A percentile compares a stretch with the other conserved stretches of the same genome.
phyloP scores from a whole-genome alignment of 1,140 invertebrate genomes.

The Harpegnathos saltator region DNA sequence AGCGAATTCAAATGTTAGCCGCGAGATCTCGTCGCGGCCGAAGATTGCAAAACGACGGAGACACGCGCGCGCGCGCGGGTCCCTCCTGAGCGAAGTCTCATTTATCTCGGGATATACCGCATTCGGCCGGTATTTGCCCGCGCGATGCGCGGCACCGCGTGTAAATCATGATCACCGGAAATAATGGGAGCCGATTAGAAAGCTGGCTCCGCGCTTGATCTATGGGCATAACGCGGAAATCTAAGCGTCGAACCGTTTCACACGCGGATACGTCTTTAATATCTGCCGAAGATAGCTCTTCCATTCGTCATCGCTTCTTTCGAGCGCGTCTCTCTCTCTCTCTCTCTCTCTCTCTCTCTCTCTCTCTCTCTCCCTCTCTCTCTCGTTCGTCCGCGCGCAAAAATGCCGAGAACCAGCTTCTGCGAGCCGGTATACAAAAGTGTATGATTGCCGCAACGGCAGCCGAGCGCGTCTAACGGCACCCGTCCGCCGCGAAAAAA shows the following conservation, averaged over 20 bases:
- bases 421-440: constrained; percentile 21
- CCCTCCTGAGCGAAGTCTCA: constrained; percentile 58
- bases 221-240: constrained; percentile 62
- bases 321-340: neutral
- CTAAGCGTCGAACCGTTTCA: constrained; percentile 64
- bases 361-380: too few species aligned
- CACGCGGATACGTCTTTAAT: constrained; percentile 67
- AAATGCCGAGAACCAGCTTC: too few species aligned
- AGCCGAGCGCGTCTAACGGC: constrained; percentile 48
- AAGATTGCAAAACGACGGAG: constrained; percentile 53
- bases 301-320: constrained; percentile 51
- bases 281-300: constrained; percentile 53
- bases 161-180: constrained; percentile 73
- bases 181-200: constrained; percentile 75
- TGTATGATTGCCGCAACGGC: constrained; percentile 31
- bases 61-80: too few species aligned
- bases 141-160: constrained; percentile 58
- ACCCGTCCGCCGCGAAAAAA: constrained; percentile 20
- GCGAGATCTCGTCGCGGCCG: constrained; percentile 50
- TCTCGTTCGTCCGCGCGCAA: too few species aligned
- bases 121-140: constrained; percentile 64
- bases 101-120: constrained; percentile 64
- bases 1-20: constrained; percentile 36
- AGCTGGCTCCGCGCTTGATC: constrained; percentile 58
- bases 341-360: too few species aligned